Evolutionary conservation across 2,113 vertebrate genomes (phyloP), one percentile per base, ranked within the genome.

Genomic region (Brienomyrus brachyistius): DNA sequence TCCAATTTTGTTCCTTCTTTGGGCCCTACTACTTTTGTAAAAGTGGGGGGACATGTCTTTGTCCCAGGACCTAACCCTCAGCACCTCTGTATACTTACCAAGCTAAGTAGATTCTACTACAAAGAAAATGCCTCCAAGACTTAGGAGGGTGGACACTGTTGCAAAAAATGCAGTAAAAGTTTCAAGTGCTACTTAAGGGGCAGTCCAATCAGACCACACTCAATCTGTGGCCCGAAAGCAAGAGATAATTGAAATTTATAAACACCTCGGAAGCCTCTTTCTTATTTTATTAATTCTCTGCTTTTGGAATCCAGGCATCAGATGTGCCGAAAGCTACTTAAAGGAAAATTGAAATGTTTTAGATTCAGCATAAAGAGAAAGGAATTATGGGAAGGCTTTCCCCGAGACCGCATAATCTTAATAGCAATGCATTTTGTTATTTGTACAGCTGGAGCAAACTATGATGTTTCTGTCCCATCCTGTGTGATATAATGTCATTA

Each of bases 131-230:
- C 90, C 91, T 92, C 88, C 47, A 94, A 93, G 95, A 91, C 93
- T 92, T 91, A 89, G 92, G 89, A 92, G 92, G 92, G 91, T 89
- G 91, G 93, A 93, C 91, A 84, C 91, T 47, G 74, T 90, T 86
- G 87, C 74, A 86, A 92, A 91, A 91, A 95, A 96, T 66, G 90
- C 94, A 95, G 93, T 93, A 91, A 89, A 56, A 1, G 92, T 92
- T 96, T 97, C 95, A 94, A 96, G 97, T 96, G 94, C 95, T 96
- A 97, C 97, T 97, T 97, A 95, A 97, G 93, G 91, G 95, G 93
- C 94, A 93, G 93, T 92, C 90, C 93, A 95, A 95, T 96, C 96
- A 93, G 93, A 96, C 95, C 96, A 95, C 93, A 95, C 88, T 94
- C 97, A 96, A 94, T 95, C 96, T 95, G 95, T 93, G 94, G 94